Evolutionary conservation across 2,888 invertebrate genomes (phyloP).

Genomic region (Phragmatobia fuliginosa): DNA sequence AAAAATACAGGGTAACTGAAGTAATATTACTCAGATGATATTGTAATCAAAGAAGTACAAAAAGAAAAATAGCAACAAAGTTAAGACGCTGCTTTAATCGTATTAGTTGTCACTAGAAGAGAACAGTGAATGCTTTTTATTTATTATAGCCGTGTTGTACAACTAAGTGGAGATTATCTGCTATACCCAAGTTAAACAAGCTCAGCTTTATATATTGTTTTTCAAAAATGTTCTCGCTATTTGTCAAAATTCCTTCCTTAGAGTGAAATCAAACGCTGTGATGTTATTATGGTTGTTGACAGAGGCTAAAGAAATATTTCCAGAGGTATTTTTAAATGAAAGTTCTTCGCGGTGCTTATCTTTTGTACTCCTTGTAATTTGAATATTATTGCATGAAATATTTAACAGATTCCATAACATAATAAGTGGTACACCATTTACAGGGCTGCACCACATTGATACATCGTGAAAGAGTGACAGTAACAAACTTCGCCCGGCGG

Average conservation of each 20-base stretch:
- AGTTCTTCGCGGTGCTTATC: not conserved
- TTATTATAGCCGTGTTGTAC: not conserved
- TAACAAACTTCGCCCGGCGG: not conserved
- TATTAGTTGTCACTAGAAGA: not conserved
- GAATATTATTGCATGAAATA: not conserved
- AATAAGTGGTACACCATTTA: not conserved
- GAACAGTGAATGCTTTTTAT: not conserved
- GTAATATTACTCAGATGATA: not conserved
- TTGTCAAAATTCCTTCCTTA: not conserved
- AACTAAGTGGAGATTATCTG: not conserved
- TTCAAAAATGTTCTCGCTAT: not conserved
- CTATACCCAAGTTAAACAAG: not conserved
- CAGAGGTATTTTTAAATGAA: not conserved
- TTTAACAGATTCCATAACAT: not conserved
- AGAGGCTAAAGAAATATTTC: not conserved
- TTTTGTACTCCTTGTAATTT: not conserved
- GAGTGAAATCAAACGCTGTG: not conserved
- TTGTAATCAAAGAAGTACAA: not conserved
- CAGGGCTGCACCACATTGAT: not conserved
- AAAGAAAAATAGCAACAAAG: too few species aligned
- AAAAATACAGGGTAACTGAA: not conserved
- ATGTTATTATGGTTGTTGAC: not conserved
- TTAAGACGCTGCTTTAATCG: not conserved
- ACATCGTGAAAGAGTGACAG: not conserved
- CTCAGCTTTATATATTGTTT: not conserved